phyloP scores from a whole-genome alignment of 2,888 invertebrate species.

The Acrocyrtus sp. region DNA sequence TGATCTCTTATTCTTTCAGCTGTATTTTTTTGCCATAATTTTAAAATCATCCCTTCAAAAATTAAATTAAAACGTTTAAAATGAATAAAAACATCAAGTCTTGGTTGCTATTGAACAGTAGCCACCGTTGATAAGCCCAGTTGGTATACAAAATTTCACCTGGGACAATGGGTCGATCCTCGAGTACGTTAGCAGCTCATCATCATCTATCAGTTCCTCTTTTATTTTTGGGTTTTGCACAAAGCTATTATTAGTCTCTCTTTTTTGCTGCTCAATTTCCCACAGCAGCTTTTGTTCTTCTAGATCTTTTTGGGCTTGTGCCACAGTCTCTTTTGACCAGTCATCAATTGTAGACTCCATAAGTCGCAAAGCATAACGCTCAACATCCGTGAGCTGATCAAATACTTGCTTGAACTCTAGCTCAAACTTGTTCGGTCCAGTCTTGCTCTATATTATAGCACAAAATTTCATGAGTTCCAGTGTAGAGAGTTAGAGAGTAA shows the following conservation, averaged over 20 bases:
- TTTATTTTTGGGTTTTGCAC: constrained; percentile 65
- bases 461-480: no score
- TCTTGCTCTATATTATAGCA: constrained; percentile 4
- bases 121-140: constrained; percentile 23
- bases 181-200: constrained; percentile 77
- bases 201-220: constrained; percentile 68
- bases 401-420: constrained; percentile 32
- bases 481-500: not conserved
- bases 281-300: constrained; percentile 87
- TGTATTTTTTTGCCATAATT: no score
- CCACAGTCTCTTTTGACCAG: constrained; percentile 82
- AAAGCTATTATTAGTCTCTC: no score
- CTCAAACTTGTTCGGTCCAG: constrained; percentile 37
- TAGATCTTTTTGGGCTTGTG: constrained; percentile 88
- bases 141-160: constrained; percentile 21
- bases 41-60: no score
- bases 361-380: constrained; percentile 93
- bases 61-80: no score
- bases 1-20: no score
- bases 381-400: constrained; percentile 86
- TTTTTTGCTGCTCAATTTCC: constrained; percentile 73
- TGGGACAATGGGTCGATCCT: constrained; percentile 70
- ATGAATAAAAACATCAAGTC: no score
- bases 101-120: constrained; percentile 21
- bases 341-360: constrained; percentile 88